Percentiles rank a stretch among this genome's conserved stretches.
Conservation (phyloP, 2,113 vertebrate species). For the Australoheros scitulus region DNA sequence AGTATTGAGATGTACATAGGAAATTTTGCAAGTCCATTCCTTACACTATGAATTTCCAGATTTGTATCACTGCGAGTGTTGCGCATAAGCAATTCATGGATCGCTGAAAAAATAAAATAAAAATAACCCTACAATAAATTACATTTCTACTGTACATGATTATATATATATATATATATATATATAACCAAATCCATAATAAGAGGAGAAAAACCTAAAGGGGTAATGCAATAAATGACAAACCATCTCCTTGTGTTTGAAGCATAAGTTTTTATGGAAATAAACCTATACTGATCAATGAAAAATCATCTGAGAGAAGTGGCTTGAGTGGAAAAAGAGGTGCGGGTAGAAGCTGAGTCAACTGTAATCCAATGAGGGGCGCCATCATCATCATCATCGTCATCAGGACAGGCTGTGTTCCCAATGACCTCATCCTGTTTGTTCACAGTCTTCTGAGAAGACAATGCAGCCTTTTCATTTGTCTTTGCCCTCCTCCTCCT, state of each 20-base stretch:
- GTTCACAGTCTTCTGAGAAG: conserved; percentile 73
- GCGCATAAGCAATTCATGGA: background rate
- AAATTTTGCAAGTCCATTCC: background rate
- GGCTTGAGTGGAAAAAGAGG: conserved; percentile 20
- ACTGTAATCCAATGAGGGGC: conserved; percentile 75
- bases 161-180: no score
- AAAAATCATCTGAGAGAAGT: background rate
- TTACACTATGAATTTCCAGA: background rate
- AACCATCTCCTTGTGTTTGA: background rate
- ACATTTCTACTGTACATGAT: background rate
- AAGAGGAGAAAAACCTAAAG: no score
- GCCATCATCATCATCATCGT: conserved; percentile 65
- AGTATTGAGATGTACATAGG: background rate
- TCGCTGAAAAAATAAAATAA: background rate
- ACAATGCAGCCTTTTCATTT: conserved; percentile 74
- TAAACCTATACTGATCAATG: background rate
- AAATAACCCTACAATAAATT: no score
- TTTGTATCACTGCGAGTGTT: no score
- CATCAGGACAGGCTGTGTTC: conserved; percentile 58
- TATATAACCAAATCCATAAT: background rate
- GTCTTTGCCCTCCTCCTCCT: conserved; percentile 45
- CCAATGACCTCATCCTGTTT: conserved; percentile 79
- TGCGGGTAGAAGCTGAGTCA: conserved; percentile 52
- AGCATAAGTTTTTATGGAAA: background rate
- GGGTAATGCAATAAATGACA: background rate